Base-by-base conservation (phyloP, 2,888 invertebrate species). In the Clistopyga incitator region DNA sequence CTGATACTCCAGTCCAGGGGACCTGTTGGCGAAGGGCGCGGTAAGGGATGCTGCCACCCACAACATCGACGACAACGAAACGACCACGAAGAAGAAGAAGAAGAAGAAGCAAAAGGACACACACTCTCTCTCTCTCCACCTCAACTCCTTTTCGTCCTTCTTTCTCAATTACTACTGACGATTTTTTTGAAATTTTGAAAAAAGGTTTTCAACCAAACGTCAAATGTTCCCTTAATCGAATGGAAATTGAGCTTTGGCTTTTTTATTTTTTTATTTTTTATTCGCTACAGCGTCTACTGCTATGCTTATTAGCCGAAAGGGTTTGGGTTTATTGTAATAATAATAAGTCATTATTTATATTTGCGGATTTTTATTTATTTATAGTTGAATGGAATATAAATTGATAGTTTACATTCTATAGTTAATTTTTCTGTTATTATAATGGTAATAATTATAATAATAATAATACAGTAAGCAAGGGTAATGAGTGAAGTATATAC, bases 1-100 rank as follows among this genome's bases (percentile, higher is more conserved):
- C 91, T 88, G 90, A 90, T 92, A 91, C 91, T 91, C 89, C 88
- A 77, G n/a, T n/a, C 45, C 75, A 65, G 75, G 70, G 78, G 84
- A 81, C 81, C 81, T 81, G 84, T 81, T 81, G 81, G 84, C 78
- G 65, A 81, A 84, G 84, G 84, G 77, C 70, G 77, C 29, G 76
- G 45, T 45, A 78, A 84, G 81, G 81, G 78, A 75, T 54, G 59
- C 64, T 23, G 38, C 68, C n/a, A n/a, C n/a, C 34, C 42, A 50
- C 72, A 76, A 64, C 72, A 72, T 61, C 52, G 71, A 72, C 81
- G 29, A 79, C 79, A 59, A 45, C 70, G 70, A 18, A 29, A 50
- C 56, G 52, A 67, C 78, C 25, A 70, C 61, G 61, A 29, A 3
- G 25, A 56, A 23, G 54, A 54, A 3, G 54, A 20, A 6, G 6